Conservation (phyloP, 2,113 vertebrate species). For the Neolamprologus sp. region DNA sequence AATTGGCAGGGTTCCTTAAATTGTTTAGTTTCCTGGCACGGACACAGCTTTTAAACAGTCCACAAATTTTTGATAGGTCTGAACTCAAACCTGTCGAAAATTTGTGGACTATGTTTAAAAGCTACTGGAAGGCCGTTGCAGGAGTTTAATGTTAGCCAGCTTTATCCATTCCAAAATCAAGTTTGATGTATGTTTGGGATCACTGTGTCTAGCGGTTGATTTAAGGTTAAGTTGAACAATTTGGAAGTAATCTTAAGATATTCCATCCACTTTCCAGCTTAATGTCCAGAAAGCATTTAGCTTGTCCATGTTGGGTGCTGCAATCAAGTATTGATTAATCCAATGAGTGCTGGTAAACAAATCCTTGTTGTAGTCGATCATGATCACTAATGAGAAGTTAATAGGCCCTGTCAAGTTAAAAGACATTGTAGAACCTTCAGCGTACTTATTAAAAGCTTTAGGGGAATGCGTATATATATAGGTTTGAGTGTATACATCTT, state of each 20-base stretch:
- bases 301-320: neutral
- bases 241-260: neutral
- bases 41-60: neutral
- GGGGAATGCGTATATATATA: fast-evolving
- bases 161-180: neutral
- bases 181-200: neutral
- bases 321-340: neutral
- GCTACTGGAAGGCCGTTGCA: neutral
- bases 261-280: neutral
- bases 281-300: neutral
- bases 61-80: neutral
- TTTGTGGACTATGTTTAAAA: neutral
- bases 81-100: neutral
- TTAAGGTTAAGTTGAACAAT: neutral
- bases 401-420: neutral
- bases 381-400: neutral
- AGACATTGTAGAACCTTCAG: neutral
- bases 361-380: neutral
- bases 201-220: neutral
- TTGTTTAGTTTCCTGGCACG: neutral
- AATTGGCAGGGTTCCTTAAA: neutral
- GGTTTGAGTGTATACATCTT: neutral
- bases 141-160: neutral
- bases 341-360: neutral
- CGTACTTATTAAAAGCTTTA: neutral